Evolutionary conservation across 2,888 invertebrate species (phyloP), one percentile per base, ranked within the genome.

Genomic region (Sinelater perroti): DNA sequence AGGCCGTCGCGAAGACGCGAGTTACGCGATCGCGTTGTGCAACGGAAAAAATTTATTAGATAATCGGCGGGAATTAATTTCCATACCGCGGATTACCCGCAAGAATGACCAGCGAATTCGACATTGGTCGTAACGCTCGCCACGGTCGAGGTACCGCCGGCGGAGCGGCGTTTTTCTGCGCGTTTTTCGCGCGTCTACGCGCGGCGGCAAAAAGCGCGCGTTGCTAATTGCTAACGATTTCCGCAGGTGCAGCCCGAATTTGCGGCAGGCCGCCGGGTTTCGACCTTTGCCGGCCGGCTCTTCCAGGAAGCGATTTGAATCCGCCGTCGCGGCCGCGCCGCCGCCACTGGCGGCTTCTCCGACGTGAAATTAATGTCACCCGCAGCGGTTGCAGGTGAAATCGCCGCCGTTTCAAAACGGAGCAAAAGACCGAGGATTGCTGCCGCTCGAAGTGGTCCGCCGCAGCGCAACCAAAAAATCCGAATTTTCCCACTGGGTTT

Each of bases 151-250:
- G 11, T 38, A 38, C 18, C 40, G n/a, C 26, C 40, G 26, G 38
- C 24, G 26, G 3, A 24, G 26, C 14, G 10, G 7, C 20, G 21
- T 24, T 40, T 40, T 40, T 40, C 24, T 24, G 14, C 8, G 7
- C 10, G 16, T 40, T 40, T 24, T 21, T 24, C 14, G n/a, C n/a
- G n/a, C 24, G 40, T 24, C 11, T 5, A 24, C 4, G 8, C 40
- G 10, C 40, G 10, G 2, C 17, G 35, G 17, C 24, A 33, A 52
- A 46, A 38, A 51, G 26, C 20, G 38, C 24, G 46, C 46, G 56
- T 51, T 56, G 30, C 46, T 65, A 67, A 68, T 67, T 67, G 62
- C 60, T 66, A 67, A 64, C 65, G 63, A 67, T 67, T 65, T 68
- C 67, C 66, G 68, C 68, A 68, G 68, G 68, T 68, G 68, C 60